These are phyloP conservation scores for Drosophila fuyamai DNA, from an alignment of 1,140 invertebrate species.

Conservation along the genomic window DNA sequence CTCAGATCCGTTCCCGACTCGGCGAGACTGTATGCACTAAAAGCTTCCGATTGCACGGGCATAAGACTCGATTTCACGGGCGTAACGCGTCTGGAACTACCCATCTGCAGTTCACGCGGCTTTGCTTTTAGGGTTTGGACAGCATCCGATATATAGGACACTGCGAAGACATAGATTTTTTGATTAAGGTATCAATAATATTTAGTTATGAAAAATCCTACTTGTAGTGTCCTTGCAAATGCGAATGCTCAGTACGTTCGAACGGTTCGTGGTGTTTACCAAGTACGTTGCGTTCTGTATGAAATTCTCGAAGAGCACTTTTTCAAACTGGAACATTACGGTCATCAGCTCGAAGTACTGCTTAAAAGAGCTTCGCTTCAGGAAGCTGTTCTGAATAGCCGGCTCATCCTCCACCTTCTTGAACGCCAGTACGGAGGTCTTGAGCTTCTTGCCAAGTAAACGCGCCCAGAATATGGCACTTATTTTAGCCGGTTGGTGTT, in stretches of 20 bases:
- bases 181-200: neutral
- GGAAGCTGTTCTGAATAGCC: constrained; percentile 89
- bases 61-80: neutral
- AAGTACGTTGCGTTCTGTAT: constrained; percentile 86
- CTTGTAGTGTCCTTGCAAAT: constrained; percentile 59
- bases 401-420: constrained; percentile 88
- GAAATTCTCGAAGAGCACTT: constrained; percentile 88
- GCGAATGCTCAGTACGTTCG: constrained; percentile 88
- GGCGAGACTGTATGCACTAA: neutral
- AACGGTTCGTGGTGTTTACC: constrained; percentile 88
- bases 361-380: constrained; percentile 90
- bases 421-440: constrained; percentile 91
- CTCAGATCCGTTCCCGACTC: neutral
- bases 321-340: constrained; percentile 91
- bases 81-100: neutral
- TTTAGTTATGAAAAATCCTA: constrained; percentile 15
- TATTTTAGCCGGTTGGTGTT: constrained; percentile 91
- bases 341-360: constrained; percentile 91
- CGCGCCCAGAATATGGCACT: constrained; percentile 94
- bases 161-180: constrained; percentile 20
- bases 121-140: constrained; percentile 45
- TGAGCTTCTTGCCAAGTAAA: constrained; percentile 91
- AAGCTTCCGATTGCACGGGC: constrained; percentile 12
- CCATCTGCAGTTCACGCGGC: constrained; percentile 14
- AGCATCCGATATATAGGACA: constrained; percentile 60